These are phyloP conservation scores for Bradypodion pumilum DNA, from an alignment of 2,797 vertebrate species.

Conservation along the genomic window DNA sequence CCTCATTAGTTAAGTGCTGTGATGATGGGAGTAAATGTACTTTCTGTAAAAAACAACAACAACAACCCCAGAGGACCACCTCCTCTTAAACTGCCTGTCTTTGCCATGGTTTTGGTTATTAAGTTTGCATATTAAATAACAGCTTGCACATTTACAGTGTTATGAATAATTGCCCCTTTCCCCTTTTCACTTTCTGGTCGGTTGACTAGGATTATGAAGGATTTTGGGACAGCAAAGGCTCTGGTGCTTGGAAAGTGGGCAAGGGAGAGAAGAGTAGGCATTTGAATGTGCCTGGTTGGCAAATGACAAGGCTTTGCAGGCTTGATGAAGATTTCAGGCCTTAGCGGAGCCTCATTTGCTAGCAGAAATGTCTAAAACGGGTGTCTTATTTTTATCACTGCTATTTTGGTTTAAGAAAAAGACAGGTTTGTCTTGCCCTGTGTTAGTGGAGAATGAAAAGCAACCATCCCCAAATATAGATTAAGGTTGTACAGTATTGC, in stretches of 20 bases:
- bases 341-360: not conserved
- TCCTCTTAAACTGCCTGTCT: too few species aligned
- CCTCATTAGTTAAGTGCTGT: too few species aligned
- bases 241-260: not conserved
- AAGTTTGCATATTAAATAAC: too few species aligned
- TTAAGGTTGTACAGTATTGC: not conserved
- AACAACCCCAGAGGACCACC: too few species aligned
- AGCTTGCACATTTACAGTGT: too few species aligned
- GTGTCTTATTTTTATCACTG: rapidly evolving
- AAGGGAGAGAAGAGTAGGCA: not conserved
- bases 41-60: too few species aligned
- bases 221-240: not conserved
- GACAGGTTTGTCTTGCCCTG: not conserved
- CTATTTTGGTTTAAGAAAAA: not conserved
- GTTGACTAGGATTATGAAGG: not conserved
- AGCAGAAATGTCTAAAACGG: not conserved
- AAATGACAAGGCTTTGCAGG: not conserved
- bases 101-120: too few species aligned
- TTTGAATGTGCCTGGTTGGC: not conserved
- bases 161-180: too few species aligned
- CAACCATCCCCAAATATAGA: not conserved
- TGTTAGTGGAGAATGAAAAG: not conserved
- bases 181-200: too few species aligned
- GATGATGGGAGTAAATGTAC: too few species aligned
- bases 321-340: not conserved